A percentile compares a stretch with the other conserved stretches of the same genome.
These are phyloP conservation scores for Parambassis ranga DNA, from an alignment of 2,797 vertebrate genomes.

Conservation along the genomic window DNA sequence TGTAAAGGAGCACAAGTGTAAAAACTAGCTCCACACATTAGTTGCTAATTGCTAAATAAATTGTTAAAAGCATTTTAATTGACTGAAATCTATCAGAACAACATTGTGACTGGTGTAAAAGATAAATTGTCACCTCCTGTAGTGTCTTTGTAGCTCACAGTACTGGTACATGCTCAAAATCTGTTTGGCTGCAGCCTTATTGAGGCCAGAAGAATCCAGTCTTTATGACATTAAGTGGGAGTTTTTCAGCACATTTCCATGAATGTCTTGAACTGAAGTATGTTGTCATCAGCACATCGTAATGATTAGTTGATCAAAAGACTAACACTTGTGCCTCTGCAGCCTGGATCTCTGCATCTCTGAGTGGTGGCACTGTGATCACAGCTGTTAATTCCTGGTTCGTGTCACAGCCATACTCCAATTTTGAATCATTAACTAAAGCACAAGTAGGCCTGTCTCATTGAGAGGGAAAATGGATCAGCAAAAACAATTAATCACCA, in stretches of 20 bases:
- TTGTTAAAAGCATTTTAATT: too few species aligned
- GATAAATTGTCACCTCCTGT: neutral
- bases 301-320: slow-evolving; percentile 20
- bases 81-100: neutral
- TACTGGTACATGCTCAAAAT: neutral
- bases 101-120: neutral
- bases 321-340: neutral
- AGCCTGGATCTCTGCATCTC: neutral
- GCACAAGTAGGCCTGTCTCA: too few species aligned
- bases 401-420: neutral
- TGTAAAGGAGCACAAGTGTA: neutral
- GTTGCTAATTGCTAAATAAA: neutral
- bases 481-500: neutral
- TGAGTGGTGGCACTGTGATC: slow-evolving; percentile 5
- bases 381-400: slow-evolving; percentile 3
- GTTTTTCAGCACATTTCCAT: slow-evolving; percentile 8
- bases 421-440: neutral
- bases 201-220: neutral
- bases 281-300: slow-evolving; percentile 15
- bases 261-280: slow-evolving; percentile 4
- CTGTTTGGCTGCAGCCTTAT: neutral
- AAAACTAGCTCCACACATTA: neutral
- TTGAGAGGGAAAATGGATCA: neutral
- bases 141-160: neutral
- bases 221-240: neutral